A percentile compares a stretch with the other conserved stretches of the same genome.
Conservation (phyloP, 2,113 vertebrate species). For the Gymnorhina tibicen region DNA sequence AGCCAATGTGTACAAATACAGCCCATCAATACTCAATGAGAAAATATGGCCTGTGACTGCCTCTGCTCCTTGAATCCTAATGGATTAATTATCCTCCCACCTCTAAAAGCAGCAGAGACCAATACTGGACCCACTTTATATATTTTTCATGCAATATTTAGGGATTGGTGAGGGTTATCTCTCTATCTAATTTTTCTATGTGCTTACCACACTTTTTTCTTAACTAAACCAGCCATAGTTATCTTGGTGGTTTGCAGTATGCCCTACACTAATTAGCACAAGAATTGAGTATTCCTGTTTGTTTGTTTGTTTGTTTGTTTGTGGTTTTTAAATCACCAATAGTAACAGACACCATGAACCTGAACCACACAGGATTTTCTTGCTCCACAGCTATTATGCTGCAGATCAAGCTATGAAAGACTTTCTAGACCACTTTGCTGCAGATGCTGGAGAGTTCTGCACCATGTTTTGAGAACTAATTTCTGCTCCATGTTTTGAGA, state of each 20-base stretch:
- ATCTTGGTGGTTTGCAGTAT: background rate
- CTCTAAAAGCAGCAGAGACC: background rate
- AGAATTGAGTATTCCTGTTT: background rate
- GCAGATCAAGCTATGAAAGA: background rate
- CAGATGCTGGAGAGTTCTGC: background rate
- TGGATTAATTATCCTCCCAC: background rate
- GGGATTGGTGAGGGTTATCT: background rate
- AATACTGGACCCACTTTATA: background rate
- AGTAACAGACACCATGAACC: background rate
- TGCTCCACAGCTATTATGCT: background rate
- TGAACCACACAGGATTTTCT: background rate
- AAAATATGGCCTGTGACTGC: background rate
- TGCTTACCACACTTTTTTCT: background rate
- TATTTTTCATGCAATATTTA: background rate
- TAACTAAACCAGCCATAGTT: background rate
- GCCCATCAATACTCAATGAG: background rate
- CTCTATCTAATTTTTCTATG: background rate
- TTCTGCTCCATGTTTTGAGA: background rate
- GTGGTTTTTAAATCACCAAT: background rate
- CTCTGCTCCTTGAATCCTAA: conserved; percentile 19
- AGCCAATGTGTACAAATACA: conserved; percentile 46
- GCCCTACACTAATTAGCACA: background rate
- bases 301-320: background rate
- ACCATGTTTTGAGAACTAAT: background rate
- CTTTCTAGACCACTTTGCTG: background rate